A percentile compares a stretch with the other conserved stretches of the same genome.
phyloP scores from a whole-genome alignment of 2,888 invertebrate species.

The Sphecodes monilicornis region DNA sequence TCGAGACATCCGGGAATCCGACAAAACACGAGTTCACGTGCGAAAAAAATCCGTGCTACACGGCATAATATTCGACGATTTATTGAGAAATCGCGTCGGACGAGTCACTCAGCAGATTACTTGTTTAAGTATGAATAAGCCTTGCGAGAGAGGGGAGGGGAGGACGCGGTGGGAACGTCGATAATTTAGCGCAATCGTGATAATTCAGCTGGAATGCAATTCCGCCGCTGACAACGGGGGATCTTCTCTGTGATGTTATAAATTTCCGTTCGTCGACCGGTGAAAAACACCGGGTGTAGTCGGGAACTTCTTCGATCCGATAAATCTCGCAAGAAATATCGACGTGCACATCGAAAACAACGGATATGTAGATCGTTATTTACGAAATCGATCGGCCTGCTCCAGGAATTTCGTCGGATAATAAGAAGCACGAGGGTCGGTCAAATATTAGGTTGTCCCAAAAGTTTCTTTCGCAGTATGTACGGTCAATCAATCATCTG shows the following conservation, averaged over 20 bases:
- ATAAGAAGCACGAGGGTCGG: background rate
- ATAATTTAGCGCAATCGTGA: constrained; percentile 44
- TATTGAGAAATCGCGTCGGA: background rate
- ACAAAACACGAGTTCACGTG: background rate
- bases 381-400: constrained; percentile 13
- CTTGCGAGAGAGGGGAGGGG: background rate
- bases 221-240: constrained; percentile 18
- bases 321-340: constrained; percentile 25
- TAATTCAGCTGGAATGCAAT: constrained; percentile 41
- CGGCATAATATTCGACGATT: background rate
- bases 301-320: constrained; percentile 19
- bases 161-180: background rate
- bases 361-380: constrained; percentile 29
- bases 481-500: no score
- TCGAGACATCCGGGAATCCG: background rate
- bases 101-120: constrained; percentile 15
- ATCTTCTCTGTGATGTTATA: constrained; percentile 4
- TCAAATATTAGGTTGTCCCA: no score
- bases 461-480: no score
- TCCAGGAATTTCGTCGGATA: background rate
- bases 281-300: constrained; percentile 33
- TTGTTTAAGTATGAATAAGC: constrained; percentile 34
- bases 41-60: background rate
- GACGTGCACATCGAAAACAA: constrained; percentile 18
- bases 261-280: constrained; percentile 27